Conservation (phyloP, 2,888 invertebrate species). For the Pyralis farinalis region DNA sequence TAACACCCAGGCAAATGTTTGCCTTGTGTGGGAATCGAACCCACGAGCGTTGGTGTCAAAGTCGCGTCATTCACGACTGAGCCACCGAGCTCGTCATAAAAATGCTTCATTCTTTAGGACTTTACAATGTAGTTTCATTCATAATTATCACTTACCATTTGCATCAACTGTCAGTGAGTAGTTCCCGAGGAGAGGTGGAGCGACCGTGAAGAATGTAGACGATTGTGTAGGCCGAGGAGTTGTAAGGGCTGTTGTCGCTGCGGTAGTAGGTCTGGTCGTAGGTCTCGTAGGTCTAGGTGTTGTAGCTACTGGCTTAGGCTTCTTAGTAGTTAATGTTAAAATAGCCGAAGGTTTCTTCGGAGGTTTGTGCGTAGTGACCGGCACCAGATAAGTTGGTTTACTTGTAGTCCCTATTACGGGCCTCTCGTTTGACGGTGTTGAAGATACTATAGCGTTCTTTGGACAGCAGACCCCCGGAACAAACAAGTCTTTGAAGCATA, state of each 20-base stretch:
- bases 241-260: slow-evolving; percentile 41
- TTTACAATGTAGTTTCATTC: too few species aligned
- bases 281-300: slow-evolving; percentile 28
- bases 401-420: slow-evolving; percentile 56
- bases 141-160: slow-evolving; percentile 59
- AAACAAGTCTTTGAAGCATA: slow-evolving; percentile 95
- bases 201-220: slow-evolving; percentile 72
- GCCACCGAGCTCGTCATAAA: too few species aligned
- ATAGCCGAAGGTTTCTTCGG: slow-evolving; percentile 50
- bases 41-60: too few species aligned
- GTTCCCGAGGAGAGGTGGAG: slow-evolving; percentile 56
- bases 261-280: slow-evolving; percentile 38
- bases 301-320: slow-evolving; percentile 37
- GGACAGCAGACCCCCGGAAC: slow-evolving; percentile 97
- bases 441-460: slow-evolving; percentile 58
- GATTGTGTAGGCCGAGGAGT: slow-evolving; percentile 46
- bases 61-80: too few species aligned
- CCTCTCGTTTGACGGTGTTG: slow-evolving; percentile 46
- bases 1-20: too few species aligned
- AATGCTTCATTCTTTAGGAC: too few species aligned
- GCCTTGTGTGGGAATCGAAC: too few species aligned
- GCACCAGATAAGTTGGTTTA: slow-evolving; percentile 64
- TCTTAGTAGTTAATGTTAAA: slow-evolving; percentile 48
- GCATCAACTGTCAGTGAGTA: slow-evolving; percentile 78
- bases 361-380: slow-evolving; percentile 53